Percentiles rank a stretch among this genome's conserved stretches.
phyloP scores from a whole-genome alignment of 2,113 vertebrate genomes.

The Oreochromis aureus region DNA sequence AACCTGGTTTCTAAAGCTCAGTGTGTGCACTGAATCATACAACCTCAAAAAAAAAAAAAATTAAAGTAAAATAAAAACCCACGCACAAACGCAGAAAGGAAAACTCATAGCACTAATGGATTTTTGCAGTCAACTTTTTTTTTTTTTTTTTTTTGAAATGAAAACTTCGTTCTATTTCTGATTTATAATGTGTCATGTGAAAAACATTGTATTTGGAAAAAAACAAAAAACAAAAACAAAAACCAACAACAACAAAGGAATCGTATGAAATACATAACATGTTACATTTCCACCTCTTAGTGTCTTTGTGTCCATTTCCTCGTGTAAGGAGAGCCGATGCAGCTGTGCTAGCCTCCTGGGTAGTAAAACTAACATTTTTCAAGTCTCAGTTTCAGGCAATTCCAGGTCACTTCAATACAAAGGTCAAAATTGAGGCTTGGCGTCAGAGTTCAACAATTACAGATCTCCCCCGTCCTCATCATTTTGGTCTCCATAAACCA shows the following conservation, averaged over 20 bases:
- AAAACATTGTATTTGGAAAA: background rate
- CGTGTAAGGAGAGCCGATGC: background rate
- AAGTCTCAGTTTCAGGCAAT: background rate
- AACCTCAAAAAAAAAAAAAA: background rate
- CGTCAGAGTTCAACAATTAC: background rate
- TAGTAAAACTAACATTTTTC: background rate
- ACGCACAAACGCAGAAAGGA: background rate
- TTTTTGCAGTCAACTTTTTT: background rate
- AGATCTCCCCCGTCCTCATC: accelerated
- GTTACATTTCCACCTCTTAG: background rate
- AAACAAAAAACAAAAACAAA: no score
- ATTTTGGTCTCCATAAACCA: background rate
- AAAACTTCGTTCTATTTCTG: accelerated
- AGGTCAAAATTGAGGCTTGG: background rate
- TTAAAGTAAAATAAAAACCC: background rate
- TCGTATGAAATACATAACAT: background rate
- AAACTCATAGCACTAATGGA: background rate
- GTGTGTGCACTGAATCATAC: conserved; percentile 23
- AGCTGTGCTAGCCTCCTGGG: background rate
- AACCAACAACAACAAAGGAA: background rate
- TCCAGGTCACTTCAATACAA: background rate
- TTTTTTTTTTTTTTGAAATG: no score
- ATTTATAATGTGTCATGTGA: background rate
- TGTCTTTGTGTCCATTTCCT: background rate
- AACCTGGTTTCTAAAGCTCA: conserved; percentile 37